Evolutionary conservation across 2,113 vertebrate genomes (phyloP).

Genomic region (Amblyopsis rosae): DNA sequence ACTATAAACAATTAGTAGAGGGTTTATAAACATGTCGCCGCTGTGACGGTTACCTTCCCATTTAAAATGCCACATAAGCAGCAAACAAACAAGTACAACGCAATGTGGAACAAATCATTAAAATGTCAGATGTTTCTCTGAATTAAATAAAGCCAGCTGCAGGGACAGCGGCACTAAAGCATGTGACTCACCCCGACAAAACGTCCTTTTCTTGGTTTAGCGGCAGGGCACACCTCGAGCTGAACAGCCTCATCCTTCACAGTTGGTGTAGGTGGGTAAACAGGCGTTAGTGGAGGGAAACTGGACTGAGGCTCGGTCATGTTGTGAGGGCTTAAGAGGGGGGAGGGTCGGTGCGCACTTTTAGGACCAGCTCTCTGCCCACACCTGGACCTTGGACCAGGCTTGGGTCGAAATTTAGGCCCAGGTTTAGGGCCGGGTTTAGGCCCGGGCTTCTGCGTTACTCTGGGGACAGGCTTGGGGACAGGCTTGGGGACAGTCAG

Average conservation of each 20-base stretch:
- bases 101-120: too few relatives aligned
- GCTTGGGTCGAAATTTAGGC: constrained; percentile 57
- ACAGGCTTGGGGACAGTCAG: constrained; percentile 56
- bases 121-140: too few relatives aligned
- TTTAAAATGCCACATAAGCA: too few relatives aligned
- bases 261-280: constrained; percentile 20
- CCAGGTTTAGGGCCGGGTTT: constrained; percentile 66
- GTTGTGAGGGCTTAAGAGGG: constrained; percentile 38
- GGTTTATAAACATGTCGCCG: too few relatives aligned
- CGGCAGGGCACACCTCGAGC: constrained; percentile 32
- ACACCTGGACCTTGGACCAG: constrained; percentile 33
- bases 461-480: constrained; percentile 59
- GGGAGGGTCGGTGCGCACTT: constrained; percentile 64
- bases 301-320: constrained; percentile 35
- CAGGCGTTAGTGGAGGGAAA: constrained; percentile 34
- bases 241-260: constrained; percentile 45
- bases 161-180: not conserved
- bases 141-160: not conserved
- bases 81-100: too few relatives aligned
- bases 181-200: constrained; percentile 68
- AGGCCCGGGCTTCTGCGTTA: constrained; percentile 58
- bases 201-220: constrained; percentile 53
- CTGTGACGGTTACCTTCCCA: too few relatives aligned
- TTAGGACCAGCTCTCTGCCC: constrained; percentile 68
- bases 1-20: too few relatives aligned